These are phyloP conservation scores for Salticus scenicus DNA, from an alignment of 2,888 invertebrate genomes.

Conservation along the genomic window DNA sequence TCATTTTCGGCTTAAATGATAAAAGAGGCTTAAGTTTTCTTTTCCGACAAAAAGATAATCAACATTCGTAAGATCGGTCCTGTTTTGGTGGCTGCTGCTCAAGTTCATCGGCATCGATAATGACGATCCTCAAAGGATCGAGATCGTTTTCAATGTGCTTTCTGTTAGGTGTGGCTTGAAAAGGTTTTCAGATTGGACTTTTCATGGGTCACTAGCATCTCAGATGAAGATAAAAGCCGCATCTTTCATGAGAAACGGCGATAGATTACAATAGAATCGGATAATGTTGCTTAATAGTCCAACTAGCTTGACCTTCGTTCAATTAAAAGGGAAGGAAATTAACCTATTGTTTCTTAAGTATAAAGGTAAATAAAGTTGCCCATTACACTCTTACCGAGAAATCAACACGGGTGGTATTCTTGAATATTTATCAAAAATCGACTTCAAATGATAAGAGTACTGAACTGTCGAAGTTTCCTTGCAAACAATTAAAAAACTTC, in stretches of 20 bases:
- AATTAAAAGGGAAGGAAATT: too few relatives aligned
- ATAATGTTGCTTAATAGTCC: too few relatives aligned
- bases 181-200: background rate
- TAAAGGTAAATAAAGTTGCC: too few relatives aligned
- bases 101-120: slow-evolving; percentile 3
- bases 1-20: background rate
- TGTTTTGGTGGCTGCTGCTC: background rate
- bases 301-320: too few relatives aligned
- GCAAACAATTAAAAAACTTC: too few relatives aligned
- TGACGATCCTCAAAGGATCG: background rate
- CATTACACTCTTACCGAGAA: too few relatives aligned
- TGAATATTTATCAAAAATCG: too few relatives aligned
- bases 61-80: background rate
- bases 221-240: background rate
- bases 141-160: background rate
- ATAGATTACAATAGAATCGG: background rate
- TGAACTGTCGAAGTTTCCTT: too few relatives aligned
- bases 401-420: too few relatives aligned
- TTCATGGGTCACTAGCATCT: slow-evolving; percentile 9
- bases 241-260: background rate
- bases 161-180: background rate
- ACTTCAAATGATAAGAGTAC: too few relatives aligned
- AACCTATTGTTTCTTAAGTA: too few relatives aligned
- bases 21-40: background rate
- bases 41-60: background rate